Base-by-base conservation (phyloP, 2,888 invertebrate species). In the Phoenoteleia sp. region DNA sequence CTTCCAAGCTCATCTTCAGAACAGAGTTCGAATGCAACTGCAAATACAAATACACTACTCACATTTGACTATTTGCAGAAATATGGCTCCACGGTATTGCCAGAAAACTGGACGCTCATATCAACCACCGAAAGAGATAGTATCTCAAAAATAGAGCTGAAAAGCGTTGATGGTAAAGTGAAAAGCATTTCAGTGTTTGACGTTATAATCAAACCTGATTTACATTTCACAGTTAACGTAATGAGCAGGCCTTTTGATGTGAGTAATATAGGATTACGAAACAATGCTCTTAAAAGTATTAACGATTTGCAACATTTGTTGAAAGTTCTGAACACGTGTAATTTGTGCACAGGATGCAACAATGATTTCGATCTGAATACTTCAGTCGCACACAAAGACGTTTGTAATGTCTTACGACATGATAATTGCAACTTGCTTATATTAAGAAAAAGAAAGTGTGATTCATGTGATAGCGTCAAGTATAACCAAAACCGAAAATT, bases 311-410 rank as follows among this genome's bases (percentile, higher is more conserved):
- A 45, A 45, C 45, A 17, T 15, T 15, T 45, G 6, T 45, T 45
- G 19, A n/a, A 15, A 45, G 17, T 17, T 2, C 2, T 45, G 17
- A 19, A n/a, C 45, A 45, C 45, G 2, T 45, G 45, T 19, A 45
- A 45, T 45, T 2, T 45, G 45, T 45, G 45, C 17, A 19, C 17
- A 19, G 47, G 47, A 19, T 47, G 47, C 7, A 27, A 27, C 3
- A 17, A 56, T 6, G 17, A 56, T 56, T 56, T 56, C 17, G 29
- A 29, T 15, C 9, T 56, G 0, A 56, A 29, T 15, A 60, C 60
- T 11, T 39, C 60, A n/a, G 60, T 60, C 3, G 60, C 60, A 23
- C 60, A 60, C n/a, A 39, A 11, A 23, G 60, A 60, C 39, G 23
- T 60, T 39, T 11, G 23, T 13, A 60, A 60, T 21, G 9, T 60